Base-by-base conservation (phyloP, 2,888 invertebrate species). In the Nesidiocoris tenuis region DNA sequence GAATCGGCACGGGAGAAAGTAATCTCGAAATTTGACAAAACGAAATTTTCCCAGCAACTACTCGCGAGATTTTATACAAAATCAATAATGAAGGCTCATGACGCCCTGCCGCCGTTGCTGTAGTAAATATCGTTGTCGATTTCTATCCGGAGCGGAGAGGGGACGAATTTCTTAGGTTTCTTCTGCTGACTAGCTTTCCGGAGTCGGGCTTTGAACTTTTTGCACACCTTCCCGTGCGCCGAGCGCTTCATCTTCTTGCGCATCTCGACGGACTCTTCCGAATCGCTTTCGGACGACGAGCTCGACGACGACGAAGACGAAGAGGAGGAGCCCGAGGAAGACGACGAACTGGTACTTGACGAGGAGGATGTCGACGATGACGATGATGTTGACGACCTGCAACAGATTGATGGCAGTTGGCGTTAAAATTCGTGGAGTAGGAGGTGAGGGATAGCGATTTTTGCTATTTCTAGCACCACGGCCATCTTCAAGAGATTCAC, bases 61-160 rank as follows among this genome's bases (percentile, higher is more conserved):
- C n/a, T n/a, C n/a, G n/a, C n/a, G n/a, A n/a, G n/a, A n/a, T n/a
- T n/a, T n/a, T n/a, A n/a, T n/a, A n/a, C n/a, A n/a, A n/a, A n/a
- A n/a, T n/a, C n/a, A n/a, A n/a, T n/a, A n/a, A n/a, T n/a, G n/a
- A 12, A 9, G 65, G 39, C 19, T 56, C 55, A 72, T 22, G 72
- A 61, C n/a, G 72, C 63, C 7, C 57, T 59, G n/a, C 65, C 57
- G 1, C 74, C 65, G 18, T 75, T 66, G 59, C 74, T 77, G 65
- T 79, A 79, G 54, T 80, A 80, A 54, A 78, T 77, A 74, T 80
- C 80, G 75, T 80, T 80, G 76, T 80, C 80, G 68, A 80, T 79
- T 77, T 80, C 80, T 54, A 80, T 80, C 64, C 76, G 57, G 25
- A 78, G 71, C 3, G 76, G 78, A 3, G 78, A 75, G 18, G 68